Evolutionary conservation across 2,797 vertebrate genomes (phyloP).

Genomic region (Neoniphon sammara): DNA sequence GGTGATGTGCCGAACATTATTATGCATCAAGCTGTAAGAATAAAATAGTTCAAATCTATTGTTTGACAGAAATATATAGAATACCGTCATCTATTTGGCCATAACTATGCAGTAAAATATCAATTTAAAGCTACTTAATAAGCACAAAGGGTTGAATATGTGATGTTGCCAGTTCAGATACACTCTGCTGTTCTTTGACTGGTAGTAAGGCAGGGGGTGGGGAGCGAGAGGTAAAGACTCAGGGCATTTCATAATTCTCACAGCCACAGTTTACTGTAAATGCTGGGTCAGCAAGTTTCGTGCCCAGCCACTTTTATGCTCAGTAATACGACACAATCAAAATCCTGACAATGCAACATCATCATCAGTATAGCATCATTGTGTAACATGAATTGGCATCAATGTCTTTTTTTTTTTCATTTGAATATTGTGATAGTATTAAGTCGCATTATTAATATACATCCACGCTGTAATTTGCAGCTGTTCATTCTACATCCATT

Average conservation of each 20-base stretch:
- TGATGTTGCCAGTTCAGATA: conserved; percentile 68
- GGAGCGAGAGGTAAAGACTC: conserved; percentile 56
- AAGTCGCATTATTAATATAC: conserved; percentile 47
- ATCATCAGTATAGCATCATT: conserved; percentile 67
- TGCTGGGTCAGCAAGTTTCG: conserved; percentile 21
- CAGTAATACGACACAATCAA: conserved; percentile 13
- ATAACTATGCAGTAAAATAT: conserved; percentile 65
- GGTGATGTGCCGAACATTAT: conserved; percentile 50
- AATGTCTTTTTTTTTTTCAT: conserved; percentile 33
- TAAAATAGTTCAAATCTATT: conserved; percentile 61
- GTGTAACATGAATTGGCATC: conserved; percentile 63
- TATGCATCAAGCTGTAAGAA: conserved; percentile 50
- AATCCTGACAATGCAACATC: conserved; percentile 58
- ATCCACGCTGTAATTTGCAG: conserved; percentile 40
- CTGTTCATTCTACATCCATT: conserved; percentile 42
- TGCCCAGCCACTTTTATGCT: not conserved
- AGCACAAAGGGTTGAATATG: conserved; percentile 63
- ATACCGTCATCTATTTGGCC: conserved; percentile 61
- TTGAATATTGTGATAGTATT: conserved; percentile 30
- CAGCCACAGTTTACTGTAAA: conserved; percentile 56
- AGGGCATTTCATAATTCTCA: conserved; percentile 45
- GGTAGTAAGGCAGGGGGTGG: conserved; percentile 70
- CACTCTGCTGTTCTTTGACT: conserved; percentile 71
- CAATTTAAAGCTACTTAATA: conserved; percentile 46
- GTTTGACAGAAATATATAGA: conserved; percentile 58